Percentiles rank a stretch among this genome's conserved stretches.
These are phyloP conservation scores for Semaprochilodus insignis DNA, from an alignment of 2,797 vertebrate genomes.

Conservation along the genomic window DNA sequence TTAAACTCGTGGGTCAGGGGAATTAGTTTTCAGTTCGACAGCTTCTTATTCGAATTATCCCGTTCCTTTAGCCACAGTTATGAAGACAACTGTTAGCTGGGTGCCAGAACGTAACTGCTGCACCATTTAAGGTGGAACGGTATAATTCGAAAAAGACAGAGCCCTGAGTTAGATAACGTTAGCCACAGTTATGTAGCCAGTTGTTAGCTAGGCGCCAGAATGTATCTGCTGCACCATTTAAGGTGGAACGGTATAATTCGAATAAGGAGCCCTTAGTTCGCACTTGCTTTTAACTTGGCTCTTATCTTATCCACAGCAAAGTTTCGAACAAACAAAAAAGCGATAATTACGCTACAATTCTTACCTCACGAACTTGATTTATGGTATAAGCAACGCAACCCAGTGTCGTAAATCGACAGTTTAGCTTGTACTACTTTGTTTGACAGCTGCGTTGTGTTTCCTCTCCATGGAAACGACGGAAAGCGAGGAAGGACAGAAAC, in stretches of 20 bases:
- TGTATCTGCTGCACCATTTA: too few species aligned
- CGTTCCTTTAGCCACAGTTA: too few species aligned
- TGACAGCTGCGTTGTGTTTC: conserved; percentile 26
- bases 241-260: too few species aligned
- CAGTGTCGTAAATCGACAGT: background rate
- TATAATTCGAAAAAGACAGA: too few species aligned
- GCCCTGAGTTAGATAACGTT: background rate
- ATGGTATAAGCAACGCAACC: background rate
- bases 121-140: too few species aligned
- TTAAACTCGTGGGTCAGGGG: too few species aligned
- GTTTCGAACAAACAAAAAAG: background rate
- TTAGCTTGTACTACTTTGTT: background rate
- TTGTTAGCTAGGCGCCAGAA: too few species aligned
- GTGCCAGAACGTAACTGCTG: too few species aligned
- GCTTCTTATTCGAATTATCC: too few species aligned
- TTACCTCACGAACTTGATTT: background rate
- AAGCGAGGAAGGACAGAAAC: conserved; percentile 47
- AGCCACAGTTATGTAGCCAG: background rate
- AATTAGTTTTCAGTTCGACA: too few species aligned
- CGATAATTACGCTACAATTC: background rate
- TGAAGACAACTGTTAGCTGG: too few species aligned
- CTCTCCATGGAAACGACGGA: conserved; percentile 59
- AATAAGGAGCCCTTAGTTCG: background rate
- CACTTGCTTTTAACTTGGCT: background rate
- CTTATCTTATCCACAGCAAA: background rate